Percentiles rank a stretch among this genome's conserved stretches.
Conservation (phyloP, 2,113 vertebrate genomes). For the Chaetops frenatus region DNA sequence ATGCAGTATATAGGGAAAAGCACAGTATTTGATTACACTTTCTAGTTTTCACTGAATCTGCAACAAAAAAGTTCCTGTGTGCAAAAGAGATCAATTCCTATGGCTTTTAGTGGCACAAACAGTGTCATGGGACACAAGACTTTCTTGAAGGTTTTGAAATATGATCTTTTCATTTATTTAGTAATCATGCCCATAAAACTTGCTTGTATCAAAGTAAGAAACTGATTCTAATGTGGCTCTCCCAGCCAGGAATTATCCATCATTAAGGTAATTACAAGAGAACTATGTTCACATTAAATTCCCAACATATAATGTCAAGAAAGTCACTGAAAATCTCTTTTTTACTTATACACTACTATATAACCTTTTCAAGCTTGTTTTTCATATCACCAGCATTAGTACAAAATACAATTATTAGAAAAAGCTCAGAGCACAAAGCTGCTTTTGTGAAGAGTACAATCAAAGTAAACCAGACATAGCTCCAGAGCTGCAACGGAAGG, state of each 20-base stretch:
- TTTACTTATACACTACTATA: neutral
- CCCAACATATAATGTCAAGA: neutral
- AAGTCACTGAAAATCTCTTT: neutral
- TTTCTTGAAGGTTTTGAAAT: neutral
- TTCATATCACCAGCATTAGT: neutral
- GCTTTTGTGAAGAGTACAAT: neutral
- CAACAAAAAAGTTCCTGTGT: neutral
- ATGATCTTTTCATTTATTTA: neutral
- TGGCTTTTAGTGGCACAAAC: neutral
- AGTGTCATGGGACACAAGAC: neutral
- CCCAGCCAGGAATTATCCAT: neutral
- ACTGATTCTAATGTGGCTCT: neutral
- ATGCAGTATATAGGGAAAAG: neutral
- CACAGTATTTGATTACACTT: slow-evolving; percentile 21
- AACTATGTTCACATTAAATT: neutral
- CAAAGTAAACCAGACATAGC: neutral
- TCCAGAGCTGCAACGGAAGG: neutral
- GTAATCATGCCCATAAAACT: neutral
- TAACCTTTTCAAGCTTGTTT: neutral
- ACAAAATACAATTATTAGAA: neutral
- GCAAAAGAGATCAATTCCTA: neutral
- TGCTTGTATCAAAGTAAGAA: slow-evolving; percentile 16
- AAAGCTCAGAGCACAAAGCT: neutral
- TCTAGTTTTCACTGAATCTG: slow-evolving; percentile 3
- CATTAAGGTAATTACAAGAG: slow-evolving; percentile 5